Evolutionary conservation across 2,888 invertebrate species (phyloP), one percentile per base, ranked within the genome.

Genomic region (Syrphus vitripennis): DNA sequence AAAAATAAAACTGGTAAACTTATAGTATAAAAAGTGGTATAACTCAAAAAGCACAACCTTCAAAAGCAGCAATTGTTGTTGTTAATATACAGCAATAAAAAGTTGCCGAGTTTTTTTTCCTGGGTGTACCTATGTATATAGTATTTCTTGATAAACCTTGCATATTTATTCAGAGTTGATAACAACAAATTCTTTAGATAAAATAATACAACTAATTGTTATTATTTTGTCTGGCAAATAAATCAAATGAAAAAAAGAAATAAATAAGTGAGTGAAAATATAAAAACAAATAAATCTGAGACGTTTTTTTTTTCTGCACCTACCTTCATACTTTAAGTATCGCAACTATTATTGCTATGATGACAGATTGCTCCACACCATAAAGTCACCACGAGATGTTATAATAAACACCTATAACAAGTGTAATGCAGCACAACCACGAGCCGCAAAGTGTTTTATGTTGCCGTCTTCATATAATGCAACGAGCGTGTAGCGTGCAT

Each of bases 341-440:
- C 67, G 80, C 72, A 57, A 31, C 10, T 45, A 57, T 31, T 29
- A 37, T 67, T 61, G 57, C 69, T 50, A 24, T 12, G 75, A 34
- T 74, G 80, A 74, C 74, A 75, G 80, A 83, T 83, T 78, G 61
- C 78, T 55, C 37, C 72, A 78, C 59, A 40, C 59, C 29, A 50
- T 1, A 24, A 2, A 65, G 42, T 45, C 50, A 50, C 53, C 50
- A 40, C 74, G 29, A 82, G 40, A 63, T 80, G 65, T 72, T 80
- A 77, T 81, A 65, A 72, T 76, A 81, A 76, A 72, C 84, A 81
- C 42, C 70, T 67, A n/a, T n/a, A 77, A 84, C 81, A 84, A 84
- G 81, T 81, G 84, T 72, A 81, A 72, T 72, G 75, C 79, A 76
- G 71, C 65, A 70, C 79, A 83, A 83, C 80, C 83, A 79, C 67